Evolutionary conservation across 1,140 invertebrate species (phyloP).

Genomic region (Zaprionus ghesquierei): DNA sequence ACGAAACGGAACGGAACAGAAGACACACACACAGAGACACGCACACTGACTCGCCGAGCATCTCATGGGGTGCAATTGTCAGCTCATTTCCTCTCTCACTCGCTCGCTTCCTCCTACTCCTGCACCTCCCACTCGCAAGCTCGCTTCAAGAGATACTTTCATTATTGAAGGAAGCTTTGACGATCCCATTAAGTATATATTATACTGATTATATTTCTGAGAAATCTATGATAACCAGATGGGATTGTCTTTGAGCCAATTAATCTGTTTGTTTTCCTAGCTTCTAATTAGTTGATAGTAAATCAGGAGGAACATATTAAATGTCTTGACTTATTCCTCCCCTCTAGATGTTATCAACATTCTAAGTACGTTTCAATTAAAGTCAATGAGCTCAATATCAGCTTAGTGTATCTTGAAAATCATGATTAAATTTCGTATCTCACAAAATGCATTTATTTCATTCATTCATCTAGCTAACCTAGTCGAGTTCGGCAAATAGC

Average conservation of each 20-base stretch:
- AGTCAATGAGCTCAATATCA: no score
- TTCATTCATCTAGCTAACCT: neutral
- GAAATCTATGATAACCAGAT: no score
- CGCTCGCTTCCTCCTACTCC: neutral
- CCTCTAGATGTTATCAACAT: neutral
- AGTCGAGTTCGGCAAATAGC: neutral
- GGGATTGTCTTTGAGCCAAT: no score
- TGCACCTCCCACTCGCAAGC: neutral
- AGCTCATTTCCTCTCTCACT: neutral
- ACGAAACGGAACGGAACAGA: constrained; percentile 1
- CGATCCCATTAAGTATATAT: neutral
- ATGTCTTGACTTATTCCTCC: neutral
- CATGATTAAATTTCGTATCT: neutral
- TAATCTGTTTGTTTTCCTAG: neutral
- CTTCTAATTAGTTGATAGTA: neutral
- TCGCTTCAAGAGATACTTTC: neutral
- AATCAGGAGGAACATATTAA: neutral
- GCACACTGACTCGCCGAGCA: neutral
- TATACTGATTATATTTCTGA: no score
- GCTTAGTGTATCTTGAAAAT: no score
- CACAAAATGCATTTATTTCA: neutral
- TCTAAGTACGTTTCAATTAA: neutral
- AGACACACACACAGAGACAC: neutral
- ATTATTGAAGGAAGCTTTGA: neutral
- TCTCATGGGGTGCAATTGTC: neutral